Percentiles rank a stretch among this genome's conserved stretches.
Conservation (phyloP, 2,113 vertebrate genomes). For the Sus scrofa region DNA sequence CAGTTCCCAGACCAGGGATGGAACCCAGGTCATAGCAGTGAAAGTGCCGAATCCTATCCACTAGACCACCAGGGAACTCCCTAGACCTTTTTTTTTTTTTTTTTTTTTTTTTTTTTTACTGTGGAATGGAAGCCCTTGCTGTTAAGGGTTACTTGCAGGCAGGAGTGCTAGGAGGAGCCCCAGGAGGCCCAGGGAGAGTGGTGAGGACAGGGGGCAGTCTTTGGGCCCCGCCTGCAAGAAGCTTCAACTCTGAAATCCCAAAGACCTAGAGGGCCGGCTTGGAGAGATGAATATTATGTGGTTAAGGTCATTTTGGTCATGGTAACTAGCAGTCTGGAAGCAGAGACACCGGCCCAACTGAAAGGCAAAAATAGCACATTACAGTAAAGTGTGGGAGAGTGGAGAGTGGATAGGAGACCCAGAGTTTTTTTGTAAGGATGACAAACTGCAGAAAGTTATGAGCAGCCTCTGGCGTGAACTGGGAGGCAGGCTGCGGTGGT, state of each 20-base stretch:
- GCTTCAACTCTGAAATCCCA: constrained; percentile 33
- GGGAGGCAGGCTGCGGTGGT: constrained; percentile 18
- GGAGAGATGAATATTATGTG: neutral
- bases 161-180: rapidly evolving
- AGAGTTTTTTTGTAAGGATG: constrained; percentile 33
- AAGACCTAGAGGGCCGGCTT: neutral
- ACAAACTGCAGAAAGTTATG: neutral
- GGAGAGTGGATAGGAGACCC: neutral
- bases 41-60: neutral
- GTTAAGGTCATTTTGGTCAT: neutral
- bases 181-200: neutral
- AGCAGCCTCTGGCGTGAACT: neutral
- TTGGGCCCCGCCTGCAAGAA: constrained; percentile 12
- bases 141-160: neutral
- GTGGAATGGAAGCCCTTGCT: neutral
- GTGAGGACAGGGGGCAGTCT: neutral
- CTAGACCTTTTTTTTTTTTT: too few species aligned
- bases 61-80: neutral
- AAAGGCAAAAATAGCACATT: neutral
- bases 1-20: too few species aligned
- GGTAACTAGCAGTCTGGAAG: neutral
- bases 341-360: neutral
- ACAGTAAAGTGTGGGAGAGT: neutral
- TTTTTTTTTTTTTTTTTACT: neutral
- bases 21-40: too few species aligned